Conservation (phyloP, 2,888 invertebrate genomes). For the Portevinia maculata region DNA sequence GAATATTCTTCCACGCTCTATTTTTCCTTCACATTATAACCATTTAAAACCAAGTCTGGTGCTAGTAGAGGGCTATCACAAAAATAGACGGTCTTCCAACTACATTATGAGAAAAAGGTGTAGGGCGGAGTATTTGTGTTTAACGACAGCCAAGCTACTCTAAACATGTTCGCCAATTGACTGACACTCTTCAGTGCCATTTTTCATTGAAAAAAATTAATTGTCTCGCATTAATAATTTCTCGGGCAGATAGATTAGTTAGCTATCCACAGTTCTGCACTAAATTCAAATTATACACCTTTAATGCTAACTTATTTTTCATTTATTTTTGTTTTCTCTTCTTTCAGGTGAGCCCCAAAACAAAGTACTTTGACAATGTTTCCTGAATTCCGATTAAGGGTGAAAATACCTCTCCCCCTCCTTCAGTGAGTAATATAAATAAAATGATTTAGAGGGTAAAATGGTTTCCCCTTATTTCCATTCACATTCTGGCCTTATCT, state of each 20-base stretch:
- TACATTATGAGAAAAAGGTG: too few species aligned
- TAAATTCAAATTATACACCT: slow-evolving; percentile 56
- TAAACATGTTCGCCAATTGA: too few species aligned
- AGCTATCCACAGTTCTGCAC: neutral
- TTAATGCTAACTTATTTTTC: slow-evolving; percentile 54
- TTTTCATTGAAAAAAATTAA: slow-evolving; percentile 36
- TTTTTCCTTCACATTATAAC: too few species aligned
- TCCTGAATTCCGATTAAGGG: neutral
- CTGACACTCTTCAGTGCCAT: slow-evolving; percentile 13
- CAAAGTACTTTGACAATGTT: slow-evolving; percentile 53
- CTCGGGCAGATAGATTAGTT: slow-evolving; percentile 15
- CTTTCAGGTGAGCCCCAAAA: slow-evolving; percentile 55
- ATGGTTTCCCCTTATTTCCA: slow-evolving; percentile 32
- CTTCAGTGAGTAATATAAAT: slow-evolving; percentile 63
- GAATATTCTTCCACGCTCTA: too few species aligned
- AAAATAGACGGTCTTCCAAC: too few species aligned
- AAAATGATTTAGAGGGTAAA: slow-evolving; percentile 53
- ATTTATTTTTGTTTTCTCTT: slow-evolving; percentile 30
- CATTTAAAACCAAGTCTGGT: too few species aligned
- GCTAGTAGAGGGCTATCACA: too few species aligned
- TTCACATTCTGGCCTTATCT: slow-evolving; percentile 48
- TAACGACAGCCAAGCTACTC: too few species aligned
- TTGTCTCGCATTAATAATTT: slow-evolving; percentile 46
- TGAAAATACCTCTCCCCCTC: neutral
- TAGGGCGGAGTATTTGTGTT: too few species aligned